A percentile compares a stretch with the other conserved stretches of the same genome.
Evolutionary conservation across 2,797 vertebrate genomes (phyloP).

Genomic region (Mareca strepera): DNA sequence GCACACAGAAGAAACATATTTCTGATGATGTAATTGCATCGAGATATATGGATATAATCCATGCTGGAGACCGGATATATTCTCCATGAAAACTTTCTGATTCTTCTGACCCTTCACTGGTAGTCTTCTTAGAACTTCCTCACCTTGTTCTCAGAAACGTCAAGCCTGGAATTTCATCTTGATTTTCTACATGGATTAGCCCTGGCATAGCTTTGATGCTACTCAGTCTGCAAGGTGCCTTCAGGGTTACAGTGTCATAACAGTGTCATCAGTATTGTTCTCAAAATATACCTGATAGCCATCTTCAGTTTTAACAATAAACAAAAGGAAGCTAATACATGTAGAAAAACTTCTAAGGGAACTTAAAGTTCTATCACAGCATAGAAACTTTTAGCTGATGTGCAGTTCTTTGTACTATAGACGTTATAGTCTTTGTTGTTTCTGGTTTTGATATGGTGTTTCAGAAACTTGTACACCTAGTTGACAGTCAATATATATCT

Average conservation of each 20-base stretch:
- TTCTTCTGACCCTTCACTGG: background rate
- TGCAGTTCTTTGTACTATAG: background rate
- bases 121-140: background rate
- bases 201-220: background rate
- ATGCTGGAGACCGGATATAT: background rate
- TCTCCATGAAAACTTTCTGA: background rate
- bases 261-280: background rate
- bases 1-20: background rate
- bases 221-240: conserved; percentile 23
- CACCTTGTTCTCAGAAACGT: conserved; percentile 20
- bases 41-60: background rate
- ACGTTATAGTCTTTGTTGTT: background rate
- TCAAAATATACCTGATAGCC: background rate
- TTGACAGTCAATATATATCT: background rate
- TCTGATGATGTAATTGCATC: background rate
- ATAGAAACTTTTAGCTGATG: background rate
- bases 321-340: background rate
- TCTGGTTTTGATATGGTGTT: background rate
- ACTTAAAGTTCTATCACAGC: background rate
- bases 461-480: background rate
- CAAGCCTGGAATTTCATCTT: conserved; percentile 9
- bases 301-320: background rate
- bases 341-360: background rate
- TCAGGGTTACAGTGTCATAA: conserved; percentile 20
- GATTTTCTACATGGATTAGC: conserved; percentile 61